phyloP scores from a whole-genome alignment of 2,797 vertebrate species.

The Urosaurus nigricauda region DNA sequence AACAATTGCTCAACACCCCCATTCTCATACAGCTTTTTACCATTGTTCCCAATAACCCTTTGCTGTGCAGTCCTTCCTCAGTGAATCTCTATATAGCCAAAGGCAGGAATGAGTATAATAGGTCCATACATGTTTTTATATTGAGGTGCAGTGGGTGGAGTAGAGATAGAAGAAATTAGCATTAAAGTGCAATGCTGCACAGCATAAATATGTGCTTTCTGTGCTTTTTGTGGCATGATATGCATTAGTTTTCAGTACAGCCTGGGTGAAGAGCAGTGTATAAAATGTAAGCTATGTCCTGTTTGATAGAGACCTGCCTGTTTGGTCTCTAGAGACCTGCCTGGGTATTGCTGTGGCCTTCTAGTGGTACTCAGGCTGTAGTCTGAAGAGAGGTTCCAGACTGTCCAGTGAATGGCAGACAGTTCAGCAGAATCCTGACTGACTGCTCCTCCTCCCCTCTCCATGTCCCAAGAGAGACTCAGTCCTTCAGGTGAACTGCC shows the following conservation, averaged over 20 bases:
- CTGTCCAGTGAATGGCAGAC: neutral
- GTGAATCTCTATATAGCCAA: neutral
- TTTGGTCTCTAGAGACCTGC: neutral
- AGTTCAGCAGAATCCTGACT: rapidly evolving
- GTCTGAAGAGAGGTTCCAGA: neutral
- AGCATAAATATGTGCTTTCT: neutral
- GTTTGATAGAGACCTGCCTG: neutral
- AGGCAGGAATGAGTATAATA: neutral
- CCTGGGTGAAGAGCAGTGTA: rapidly evolving
- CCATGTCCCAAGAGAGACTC: neutral
- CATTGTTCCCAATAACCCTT: neutral
- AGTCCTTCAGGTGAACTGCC: conserved; percentile 44
- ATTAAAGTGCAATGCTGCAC: neutral
- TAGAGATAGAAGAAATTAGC: conserved; percentile 1
- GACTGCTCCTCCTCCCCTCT: neutral
- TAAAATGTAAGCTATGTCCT: neutral
- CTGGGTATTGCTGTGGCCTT: neutral
- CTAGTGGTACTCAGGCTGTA: rapidly evolving
- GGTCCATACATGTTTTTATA: neutral
- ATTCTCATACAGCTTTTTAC: neutral
- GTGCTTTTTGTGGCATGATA: neutral
- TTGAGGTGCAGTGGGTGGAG: neutral
- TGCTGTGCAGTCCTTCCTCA: neutral
- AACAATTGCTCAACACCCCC: neutral
- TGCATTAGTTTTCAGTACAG: neutral